Evolutionary conservation across 2,888 invertebrate species (phyloP).

Genomic region (Pocota personata): DNA sequence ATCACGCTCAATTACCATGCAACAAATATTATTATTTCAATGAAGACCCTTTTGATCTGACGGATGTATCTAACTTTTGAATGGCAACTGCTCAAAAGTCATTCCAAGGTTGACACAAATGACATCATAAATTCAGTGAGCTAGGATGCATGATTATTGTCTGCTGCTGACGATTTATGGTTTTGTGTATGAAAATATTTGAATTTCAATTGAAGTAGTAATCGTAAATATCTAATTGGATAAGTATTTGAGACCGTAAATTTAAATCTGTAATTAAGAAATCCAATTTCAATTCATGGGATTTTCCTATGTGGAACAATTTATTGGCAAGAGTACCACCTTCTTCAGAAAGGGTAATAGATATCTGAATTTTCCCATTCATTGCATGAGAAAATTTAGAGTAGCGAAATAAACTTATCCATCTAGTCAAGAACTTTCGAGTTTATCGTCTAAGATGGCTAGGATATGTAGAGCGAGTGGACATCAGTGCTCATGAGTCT

Average conservation of each 20-base stretch:
- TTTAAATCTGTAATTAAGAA: slow-evolving; percentile 2
- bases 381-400: not conserved
- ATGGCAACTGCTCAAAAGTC: slow-evolving; percentile 52
- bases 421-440: not conserved
- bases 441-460: no score
- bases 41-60: slow-evolving; percentile 34
- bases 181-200: not conserved
- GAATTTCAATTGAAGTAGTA: slow-evolving; percentile 15
- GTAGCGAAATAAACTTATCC: not conserved
- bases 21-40: slow-evolving; percentile 34
- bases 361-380: not conserved
- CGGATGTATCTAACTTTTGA: slow-evolving; percentile 23
- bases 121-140: slow-evolving; percentile 57
- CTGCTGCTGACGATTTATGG: not conserved
- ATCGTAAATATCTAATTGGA: slow-evolving; percentile 6
- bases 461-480: no score
- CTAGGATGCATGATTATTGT: slow-evolving; percentile 28
- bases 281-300: not conserved
- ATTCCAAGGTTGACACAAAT: slow-evolving; percentile 63
- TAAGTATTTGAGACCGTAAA: slow-evolving; percentile 14
- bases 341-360: not conserved
- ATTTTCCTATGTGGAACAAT: not conserved
- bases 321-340: not conserved
- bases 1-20: slow-evolving; percentile 56
- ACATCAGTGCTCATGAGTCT: no score